These are phyloP conservation scores for Heliconius hewitsoni DNA, from an alignment of 1,140 invertebrate genomes.

Conservation along the genomic window DNA sequence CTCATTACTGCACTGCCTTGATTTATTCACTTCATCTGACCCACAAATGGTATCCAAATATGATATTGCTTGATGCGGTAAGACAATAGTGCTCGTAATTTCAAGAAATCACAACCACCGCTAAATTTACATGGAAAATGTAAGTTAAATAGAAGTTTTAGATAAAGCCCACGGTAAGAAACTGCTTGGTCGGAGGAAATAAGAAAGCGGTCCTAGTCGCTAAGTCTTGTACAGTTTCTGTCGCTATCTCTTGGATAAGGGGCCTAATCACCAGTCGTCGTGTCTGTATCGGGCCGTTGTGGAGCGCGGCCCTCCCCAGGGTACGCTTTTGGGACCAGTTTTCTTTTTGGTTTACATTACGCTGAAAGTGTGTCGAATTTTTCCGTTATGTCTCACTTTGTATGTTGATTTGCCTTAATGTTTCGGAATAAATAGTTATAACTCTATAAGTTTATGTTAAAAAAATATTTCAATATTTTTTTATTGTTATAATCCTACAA, in stretches of 20 bases:
- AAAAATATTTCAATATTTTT: neutral
- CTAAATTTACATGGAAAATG: constrained; percentile 70
- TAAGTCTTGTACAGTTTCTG: constrained; percentile 81
- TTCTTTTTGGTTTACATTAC: constrained; percentile 80
- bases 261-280: constrained; percentile 80
- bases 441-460: neutral
- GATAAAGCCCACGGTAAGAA: constrained; percentile 74
- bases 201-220: constrained; percentile 79
- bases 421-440: constrained; percentile 20
- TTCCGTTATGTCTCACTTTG: constrained; percentile 69
- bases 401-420: constrained; percentile 56
- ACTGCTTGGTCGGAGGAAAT: constrained; percentile 75
- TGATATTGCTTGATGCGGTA: neutral
- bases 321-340: constrained; percentile 77
- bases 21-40: constrained; percentile 42
- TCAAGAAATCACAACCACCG: constrained; percentile 49
- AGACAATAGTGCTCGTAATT: neutral
- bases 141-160: constrained; percentile 70
- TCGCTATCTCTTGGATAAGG: constrained; percentile 80
- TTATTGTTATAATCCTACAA: neutral
- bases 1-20: constrained; percentile 68
- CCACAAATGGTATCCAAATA: neutral
- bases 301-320: constrained; percentile 70
- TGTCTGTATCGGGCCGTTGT: constrained; percentile 76
- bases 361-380: constrained; percentile 77